Conservation (phyloP, 2,888 invertebrate species). For the Deroplatys truncata region DNA sequence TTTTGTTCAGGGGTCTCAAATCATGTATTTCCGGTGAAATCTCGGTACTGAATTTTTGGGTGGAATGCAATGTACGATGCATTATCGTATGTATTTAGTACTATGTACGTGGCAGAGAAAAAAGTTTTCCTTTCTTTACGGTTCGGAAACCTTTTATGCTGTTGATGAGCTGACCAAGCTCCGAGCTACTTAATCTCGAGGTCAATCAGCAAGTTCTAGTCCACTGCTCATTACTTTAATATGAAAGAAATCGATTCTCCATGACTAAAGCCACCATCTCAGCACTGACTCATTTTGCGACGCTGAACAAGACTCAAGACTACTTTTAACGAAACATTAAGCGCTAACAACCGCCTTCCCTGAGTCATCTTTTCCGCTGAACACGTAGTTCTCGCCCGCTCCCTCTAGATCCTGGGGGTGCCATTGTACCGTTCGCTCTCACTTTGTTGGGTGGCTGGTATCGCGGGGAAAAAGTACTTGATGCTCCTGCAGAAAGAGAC, state of each 20-base stretch:
- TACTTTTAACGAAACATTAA: neutral
- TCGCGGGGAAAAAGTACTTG: neutral
- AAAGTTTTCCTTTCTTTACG: no score
- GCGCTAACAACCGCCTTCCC: neutral
- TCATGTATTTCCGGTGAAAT: no score
- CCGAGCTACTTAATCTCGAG: neutral
- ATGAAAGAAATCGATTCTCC: neutral
- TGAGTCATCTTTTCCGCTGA: neutral
- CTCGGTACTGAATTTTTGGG: no score
- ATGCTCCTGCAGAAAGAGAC: neutral
- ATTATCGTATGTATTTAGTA: no score
- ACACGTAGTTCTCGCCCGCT: neutral
- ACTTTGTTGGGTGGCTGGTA: neutral
- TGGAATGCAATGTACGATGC: no score
- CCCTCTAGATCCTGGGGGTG: neutral
- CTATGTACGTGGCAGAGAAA: no score
- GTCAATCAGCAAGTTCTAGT: neutral
- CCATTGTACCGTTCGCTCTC: neutral
- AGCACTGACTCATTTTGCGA: neutral
- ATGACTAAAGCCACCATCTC: neutral
- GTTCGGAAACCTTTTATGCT: no score
- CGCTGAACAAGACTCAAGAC: neutral
- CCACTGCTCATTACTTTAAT: neutral
- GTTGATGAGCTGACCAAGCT: no score
- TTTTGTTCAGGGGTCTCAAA: no score